phyloP scores from a whole-genome alignment of 2,888 invertebrate genomes.

The Amblyteles armatorius region DNA sequence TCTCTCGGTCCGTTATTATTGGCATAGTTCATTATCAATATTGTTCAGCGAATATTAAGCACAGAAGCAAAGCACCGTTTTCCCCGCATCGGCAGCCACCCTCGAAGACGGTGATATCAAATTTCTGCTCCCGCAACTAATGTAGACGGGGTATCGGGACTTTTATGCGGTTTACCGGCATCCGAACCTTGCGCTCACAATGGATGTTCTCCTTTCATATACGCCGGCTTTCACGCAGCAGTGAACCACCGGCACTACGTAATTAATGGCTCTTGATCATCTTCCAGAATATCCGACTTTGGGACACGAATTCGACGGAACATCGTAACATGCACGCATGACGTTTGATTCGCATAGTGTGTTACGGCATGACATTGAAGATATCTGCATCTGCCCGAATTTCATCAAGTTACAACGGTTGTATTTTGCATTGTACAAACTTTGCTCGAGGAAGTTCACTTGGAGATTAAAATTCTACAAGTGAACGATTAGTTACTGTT shows the following conservation, averaged over 20 bases:
- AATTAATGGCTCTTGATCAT: neutral
- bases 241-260: neutral
- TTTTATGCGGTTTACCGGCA: neutral
- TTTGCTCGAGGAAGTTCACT: too few relatives aligned
- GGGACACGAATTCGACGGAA: neutral
- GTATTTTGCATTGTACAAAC: too few relatives aligned
- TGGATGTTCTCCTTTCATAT: neutral
- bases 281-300: neutral
- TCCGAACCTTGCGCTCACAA: neutral
- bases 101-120: slow-evolving; percentile 5
- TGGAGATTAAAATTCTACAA: too few relatives aligned
- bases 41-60: slow-evolving; percentile 20
- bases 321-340: neutral
- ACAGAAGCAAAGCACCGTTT: neutral
- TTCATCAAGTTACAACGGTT: too few relatives aligned
- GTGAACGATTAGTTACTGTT: too few relatives aligned
- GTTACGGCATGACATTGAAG: too few relatives aligned
- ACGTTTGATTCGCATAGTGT: neutral
- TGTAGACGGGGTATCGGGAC: neutral
- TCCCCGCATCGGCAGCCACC: neutral
- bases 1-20: slow-evolving; percentile 43
- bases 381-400: too few relatives aligned
- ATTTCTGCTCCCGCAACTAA: slow-evolving; percentile 17
- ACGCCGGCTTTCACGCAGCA: neutral
- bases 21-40: slow-evolving; percentile 30